phyloP scores from a whole-genome alignment of 2,797 vertebrate species.

The Megalops cyprinoides region DNA sequence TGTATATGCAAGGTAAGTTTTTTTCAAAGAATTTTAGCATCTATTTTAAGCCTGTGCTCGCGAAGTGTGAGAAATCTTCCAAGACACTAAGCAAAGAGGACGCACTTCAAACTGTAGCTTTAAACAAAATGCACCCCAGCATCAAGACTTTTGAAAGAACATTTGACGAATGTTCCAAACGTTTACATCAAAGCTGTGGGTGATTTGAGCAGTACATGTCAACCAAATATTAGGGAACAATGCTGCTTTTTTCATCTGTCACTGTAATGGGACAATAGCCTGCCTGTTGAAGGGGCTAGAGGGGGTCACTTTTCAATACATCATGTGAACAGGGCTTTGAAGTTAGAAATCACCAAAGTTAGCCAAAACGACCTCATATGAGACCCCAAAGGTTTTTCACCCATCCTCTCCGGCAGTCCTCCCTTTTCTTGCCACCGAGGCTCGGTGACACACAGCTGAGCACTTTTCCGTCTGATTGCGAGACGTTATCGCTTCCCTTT shows the following conservation, averaged over 20 bases:
- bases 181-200: background rate
- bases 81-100: background rate
- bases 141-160: background rate
- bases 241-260: background rate
- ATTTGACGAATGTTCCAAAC: background rate
- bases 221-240: background rate
- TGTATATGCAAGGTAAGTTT: slow-evolving; percentile 9
- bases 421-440: slow-evolving; percentile 2
- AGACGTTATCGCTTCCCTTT: slow-evolving; percentile 54
- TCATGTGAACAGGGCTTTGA: slow-evolving; percentile 24
- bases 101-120: slow-evolving; percentile 6
- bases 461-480: slow-evolving; percentile 24
- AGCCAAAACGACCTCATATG: slow-evolving; percentile 14
- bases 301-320: background rate
- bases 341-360: slow-evolving; percentile 21
- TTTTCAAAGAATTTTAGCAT: background rate
- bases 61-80: background rate
- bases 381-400: background rate
- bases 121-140: background rate
- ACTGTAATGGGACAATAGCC: background rate
- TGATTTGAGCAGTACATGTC: background rate
- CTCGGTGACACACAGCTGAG: background rate
- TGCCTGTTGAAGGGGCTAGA: background rate
- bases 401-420: background rate
- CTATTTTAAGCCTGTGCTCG: background rate